phyloP scores from a whole-genome alignment of 2,888 invertebrate genomes.

The Oscheius sp. region DNA sequence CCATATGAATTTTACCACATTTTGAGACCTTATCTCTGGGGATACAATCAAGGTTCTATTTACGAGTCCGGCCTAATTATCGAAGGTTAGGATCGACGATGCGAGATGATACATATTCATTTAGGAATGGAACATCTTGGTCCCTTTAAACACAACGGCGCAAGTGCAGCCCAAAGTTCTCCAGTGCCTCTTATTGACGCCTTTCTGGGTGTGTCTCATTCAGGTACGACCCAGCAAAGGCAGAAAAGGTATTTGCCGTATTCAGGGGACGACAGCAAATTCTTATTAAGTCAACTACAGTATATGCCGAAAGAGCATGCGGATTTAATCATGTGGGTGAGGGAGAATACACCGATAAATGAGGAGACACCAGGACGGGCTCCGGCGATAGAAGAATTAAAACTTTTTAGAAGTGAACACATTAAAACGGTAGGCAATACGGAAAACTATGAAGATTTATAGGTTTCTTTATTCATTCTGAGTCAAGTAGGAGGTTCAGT shows the following conservation, averaged over 20 bases:
- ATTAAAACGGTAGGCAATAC: conserved; percentile 18
- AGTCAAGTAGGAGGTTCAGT: conserved; percentile 16
- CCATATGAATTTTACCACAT: conserved; percentile 32
- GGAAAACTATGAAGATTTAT: not conserved
- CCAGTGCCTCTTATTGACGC: conserved; percentile 32
- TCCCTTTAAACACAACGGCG: conserved; percentile 30
- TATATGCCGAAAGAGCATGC: conserved; percentile 33
- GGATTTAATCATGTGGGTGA: conserved; percentile 33
- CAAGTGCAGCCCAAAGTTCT: conserved; percentile 37
- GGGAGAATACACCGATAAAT: conserved; percentile 15
- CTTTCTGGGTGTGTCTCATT: conserved; percentile 35
- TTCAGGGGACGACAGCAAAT: conserved; percentile 29
- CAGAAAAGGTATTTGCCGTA: conserved; percentile 1
- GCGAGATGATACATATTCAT: too few species aligned
- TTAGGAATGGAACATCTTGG: conserved; percentile 22
- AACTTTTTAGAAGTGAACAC: conserved; percentile 30
- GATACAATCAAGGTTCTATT: conserved; percentile 31
- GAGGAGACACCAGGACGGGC: not conserved
- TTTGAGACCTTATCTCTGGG: conserved; percentile 35
- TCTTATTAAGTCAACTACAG: conserved; percentile 30
- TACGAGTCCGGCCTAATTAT: conserved; percentile 27
- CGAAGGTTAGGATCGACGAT: conserved; percentile 27
- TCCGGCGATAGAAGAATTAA: conserved; percentile 21
- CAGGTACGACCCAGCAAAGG: conserved; percentile 25
- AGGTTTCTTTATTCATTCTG: conserved; percentile 36